Conservation (phyloP, 2,113 vertebrate genomes). For the Spilogale gracilis region DNA sequence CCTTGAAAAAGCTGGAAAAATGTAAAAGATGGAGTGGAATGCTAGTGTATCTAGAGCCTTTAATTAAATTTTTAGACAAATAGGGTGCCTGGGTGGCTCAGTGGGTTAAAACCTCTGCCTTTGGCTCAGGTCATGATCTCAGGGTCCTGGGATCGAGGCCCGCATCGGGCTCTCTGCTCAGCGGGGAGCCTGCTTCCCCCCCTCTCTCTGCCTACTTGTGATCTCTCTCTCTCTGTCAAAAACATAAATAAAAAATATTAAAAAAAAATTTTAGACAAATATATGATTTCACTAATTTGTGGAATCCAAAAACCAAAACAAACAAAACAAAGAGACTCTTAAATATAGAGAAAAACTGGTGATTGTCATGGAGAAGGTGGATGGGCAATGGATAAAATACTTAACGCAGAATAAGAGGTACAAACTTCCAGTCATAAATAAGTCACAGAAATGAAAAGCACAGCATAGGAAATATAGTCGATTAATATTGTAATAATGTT, state of each 20-base stretch:
- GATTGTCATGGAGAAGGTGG: neutral
- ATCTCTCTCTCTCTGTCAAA: too few relatives aligned
- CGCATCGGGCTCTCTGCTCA: too few relatives aligned
- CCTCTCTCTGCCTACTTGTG: too few relatives aligned
- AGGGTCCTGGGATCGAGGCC: too few relatives aligned
- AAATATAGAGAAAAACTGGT: neutral
- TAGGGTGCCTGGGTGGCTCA: too few relatives aligned
- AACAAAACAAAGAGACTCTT: neutral
- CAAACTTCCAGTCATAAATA: neutral
- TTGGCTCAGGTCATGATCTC: too few relatives aligned
- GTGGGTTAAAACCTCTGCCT: too few relatives aligned
- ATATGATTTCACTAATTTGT: neutral
- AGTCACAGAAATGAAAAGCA: neutral
- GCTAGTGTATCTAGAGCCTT: neutral
- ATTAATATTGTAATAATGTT: neutral
- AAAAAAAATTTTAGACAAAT: conserved; percentile 44
- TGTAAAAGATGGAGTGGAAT: neutral
- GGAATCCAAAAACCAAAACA: neutral
- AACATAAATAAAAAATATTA: too few relatives aligned
- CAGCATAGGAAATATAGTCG: neutral
- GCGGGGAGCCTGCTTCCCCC: too few relatives aligned
- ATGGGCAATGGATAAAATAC: neutral
- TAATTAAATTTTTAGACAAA: conserved; percentile 58
- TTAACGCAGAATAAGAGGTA: neutral
- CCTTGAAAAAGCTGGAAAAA: conserved; percentile 29